Percentiles rank a stretch among this genome's conserved stretches.
Conservation (phyloP, 1,140 invertebrate genomes). For the Theocolax elegans region DNA sequence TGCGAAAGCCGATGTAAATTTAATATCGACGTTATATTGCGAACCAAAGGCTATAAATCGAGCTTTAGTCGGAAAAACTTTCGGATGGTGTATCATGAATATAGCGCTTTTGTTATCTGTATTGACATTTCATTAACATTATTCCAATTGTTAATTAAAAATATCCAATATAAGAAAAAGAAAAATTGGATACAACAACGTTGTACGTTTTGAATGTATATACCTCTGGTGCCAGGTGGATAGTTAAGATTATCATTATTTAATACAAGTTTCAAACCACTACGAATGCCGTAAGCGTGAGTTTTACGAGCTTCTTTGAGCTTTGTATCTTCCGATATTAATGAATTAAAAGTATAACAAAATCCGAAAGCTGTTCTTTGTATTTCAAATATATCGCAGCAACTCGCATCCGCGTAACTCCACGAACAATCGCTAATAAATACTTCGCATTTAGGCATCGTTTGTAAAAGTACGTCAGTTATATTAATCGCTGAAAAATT, state of each 20-base stretch:
- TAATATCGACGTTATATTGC: neutral
- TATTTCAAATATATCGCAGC: constrained; percentile 7
- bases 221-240: neutral
- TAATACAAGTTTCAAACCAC: neutral
- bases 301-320: neutral
- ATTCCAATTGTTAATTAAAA: too few species aligned
- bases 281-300: neutral
- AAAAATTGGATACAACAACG: too few species aligned
- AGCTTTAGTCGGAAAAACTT: neutral
- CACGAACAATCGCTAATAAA: constrained; percentile 6
- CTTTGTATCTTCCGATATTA: neutral
- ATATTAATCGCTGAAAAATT: constrained; percentile 4
- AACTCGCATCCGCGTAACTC: neutral
- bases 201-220: too few species aligned
- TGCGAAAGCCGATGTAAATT: neutral
- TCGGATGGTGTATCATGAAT: constrained; percentile 4
- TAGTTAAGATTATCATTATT: neutral
- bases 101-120: neutral
- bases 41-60: neutral
- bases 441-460: neutral
- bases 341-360: constrained; percentile 17
- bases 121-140: too few species aligned
- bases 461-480: neutral
- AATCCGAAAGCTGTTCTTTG: neutral
- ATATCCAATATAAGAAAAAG: too few species aligned